A percentile compares a stretch with the other conserved stretches of the same genome.
These are phyloP conservation scores for Engraulis encrasicolus DNA, from an alignment of 2,113 vertebrate genomes.

Conservation along the genomic window DNA sequence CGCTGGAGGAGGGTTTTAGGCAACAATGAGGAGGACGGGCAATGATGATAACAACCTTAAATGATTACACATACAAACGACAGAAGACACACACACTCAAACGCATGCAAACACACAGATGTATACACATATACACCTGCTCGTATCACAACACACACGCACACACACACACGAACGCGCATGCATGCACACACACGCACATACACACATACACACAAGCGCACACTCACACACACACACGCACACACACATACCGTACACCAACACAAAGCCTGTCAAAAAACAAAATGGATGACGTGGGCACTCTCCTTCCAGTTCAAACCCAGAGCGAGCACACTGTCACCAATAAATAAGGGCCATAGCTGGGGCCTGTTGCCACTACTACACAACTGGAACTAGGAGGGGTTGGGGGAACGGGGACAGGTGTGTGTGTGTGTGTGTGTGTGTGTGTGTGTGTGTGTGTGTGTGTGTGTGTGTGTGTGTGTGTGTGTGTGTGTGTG, in stretches of 20 bases:
- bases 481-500: too few species aligned
- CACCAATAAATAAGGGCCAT: conserved; percentile 71
- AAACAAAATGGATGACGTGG: neutral
- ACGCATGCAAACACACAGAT: neutral
- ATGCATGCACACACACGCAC: neutral
- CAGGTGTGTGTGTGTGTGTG: neutral
- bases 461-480: too few species aligned
- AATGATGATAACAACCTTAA: neutral
- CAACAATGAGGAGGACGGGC: neutral
- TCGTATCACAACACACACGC: too few species aligned
- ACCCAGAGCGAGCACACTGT: conserved; percentile 47
- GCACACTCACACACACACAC: neutral
- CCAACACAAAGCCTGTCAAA: too few species aligned
- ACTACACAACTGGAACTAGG: neutral
- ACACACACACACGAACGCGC: neutral
- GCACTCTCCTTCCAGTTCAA: conserved; percentile 61
- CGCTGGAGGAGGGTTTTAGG: conserved; percentile 7
- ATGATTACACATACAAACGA: neutral
- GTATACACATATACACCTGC: neutral
- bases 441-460: conserved; percentile 3
- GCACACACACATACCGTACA: neutral
- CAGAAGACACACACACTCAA: neutral
- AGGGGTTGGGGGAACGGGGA: neutral
- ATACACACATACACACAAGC: neutral
- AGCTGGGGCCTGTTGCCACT: conserved; percentile 32